Evolutionary conservation across 2,797 vertebrate species (phyloP).

Genomic region (Masticophis lateralis): DNA sequence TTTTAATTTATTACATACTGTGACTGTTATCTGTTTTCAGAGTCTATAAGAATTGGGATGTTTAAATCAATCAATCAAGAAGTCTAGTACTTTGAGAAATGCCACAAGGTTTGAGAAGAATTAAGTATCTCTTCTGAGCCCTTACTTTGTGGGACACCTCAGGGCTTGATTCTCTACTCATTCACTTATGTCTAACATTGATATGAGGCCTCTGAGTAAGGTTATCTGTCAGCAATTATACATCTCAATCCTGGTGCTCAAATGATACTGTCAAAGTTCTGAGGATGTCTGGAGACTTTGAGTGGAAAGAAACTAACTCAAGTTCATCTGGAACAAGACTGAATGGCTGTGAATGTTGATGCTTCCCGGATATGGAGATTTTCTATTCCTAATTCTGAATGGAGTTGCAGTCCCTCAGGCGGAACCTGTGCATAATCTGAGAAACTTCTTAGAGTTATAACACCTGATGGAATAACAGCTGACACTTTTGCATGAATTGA

Average conservation of each 20-base stretch:
- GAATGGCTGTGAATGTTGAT: neutral
- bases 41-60: neutral
- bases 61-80: neutral
- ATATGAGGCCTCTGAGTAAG: neutral
- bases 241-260: neutral
- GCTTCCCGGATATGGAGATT: neutral
- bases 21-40: neutral
- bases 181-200: neutral
- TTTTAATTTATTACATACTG: neutral
- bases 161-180: neutral
- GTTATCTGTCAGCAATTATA: neutral
- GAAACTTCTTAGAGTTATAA: neutral
- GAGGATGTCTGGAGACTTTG: neutral
- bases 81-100: neutral
- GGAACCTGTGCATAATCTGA: neutral
- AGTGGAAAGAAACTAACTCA: neutral
- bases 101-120: neutral
- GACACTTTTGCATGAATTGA: neutral
- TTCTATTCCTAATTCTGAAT: neutral
- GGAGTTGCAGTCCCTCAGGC: neutral
- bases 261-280: neutral
- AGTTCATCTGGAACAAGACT: neutral
- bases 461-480: neutral
- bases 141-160: neutral
- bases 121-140: neutral